Percentiles rank a stretch among this genome's conserved stretches.
These are phyloP conservation scores for Cheilosia grossa DNA, from an alignment of 2,888 invertebrate species.

Conservation along the genomic window DNA sequence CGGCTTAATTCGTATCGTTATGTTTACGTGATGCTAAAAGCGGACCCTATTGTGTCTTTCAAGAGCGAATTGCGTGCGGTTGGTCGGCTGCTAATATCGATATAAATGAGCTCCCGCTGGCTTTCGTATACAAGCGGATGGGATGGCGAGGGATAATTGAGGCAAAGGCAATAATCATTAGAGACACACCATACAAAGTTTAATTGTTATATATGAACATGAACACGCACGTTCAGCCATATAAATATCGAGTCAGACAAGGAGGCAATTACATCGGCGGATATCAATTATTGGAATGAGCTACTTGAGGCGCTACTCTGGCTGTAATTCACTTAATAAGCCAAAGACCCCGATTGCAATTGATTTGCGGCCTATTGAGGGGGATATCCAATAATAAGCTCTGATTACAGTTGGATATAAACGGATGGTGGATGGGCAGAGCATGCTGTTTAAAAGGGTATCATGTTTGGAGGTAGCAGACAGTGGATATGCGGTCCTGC, in stretches of 20 bases:
- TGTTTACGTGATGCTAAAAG: conserved; percentile 31
- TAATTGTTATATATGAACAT: conserved; percentile 31
- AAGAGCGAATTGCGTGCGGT: not conserved
- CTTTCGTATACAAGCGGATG: not conserved
- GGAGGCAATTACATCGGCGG: conserved; percentile 25
- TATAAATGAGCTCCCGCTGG: conserved; percentile 8
- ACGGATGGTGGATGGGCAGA: no score
- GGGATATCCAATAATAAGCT: no score
- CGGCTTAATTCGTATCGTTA: conserved; percentile 23
- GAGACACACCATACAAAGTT: not conserved
- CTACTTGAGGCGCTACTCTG: conserved; percentile 1
- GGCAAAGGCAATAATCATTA: conserved; percentile 43
- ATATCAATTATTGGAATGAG: conserved; percentile 43
- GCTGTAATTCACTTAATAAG: conserved; percentile 6
- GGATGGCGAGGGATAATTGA: conserved; percentile 38
- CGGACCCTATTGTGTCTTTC: conserved; percentile 13
- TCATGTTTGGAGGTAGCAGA: no score
- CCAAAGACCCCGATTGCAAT: not conserved
- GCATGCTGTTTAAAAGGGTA: no score
- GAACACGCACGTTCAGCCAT: not conserved
- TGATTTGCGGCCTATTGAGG: not conserved
- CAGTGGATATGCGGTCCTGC: no score
- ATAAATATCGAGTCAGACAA: not conserved
- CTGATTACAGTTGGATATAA: no score
- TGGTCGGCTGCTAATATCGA: not conserved